phyloP scores from a whole-genome alignment of 2,797 vertebrate genomes.

The Syncerus caffer region DNA sequence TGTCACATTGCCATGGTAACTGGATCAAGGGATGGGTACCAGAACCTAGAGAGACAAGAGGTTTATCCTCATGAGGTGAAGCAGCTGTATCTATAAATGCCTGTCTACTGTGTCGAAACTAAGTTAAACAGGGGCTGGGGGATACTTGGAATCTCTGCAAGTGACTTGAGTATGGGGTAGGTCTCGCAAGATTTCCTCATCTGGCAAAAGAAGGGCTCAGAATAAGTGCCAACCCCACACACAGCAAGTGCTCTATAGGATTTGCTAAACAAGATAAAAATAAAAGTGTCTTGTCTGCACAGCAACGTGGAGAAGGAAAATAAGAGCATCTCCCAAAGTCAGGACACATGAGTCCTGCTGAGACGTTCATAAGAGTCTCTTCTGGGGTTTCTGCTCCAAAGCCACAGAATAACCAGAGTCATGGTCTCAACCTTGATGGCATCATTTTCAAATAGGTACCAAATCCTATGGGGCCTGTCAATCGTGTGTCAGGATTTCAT shows the following conservation, averaged over 20 bases:
- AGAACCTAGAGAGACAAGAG: background rate
- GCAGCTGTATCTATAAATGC: too few species aligned
- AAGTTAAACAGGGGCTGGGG: background rate
- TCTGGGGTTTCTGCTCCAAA: background rate
- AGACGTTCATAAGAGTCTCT: background rate
- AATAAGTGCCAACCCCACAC: background rate
- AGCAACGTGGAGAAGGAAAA: background rate
- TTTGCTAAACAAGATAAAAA: background rate
- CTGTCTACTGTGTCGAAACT: background rate
- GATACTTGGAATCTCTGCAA: too few species aligned
- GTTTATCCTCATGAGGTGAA: background rate
- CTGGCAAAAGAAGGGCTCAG: background rate
- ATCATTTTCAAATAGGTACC: background rate
- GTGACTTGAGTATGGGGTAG: background rate
- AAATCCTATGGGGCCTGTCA: too few species aligned
- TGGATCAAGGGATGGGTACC: background rate
- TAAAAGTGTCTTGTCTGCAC: background rate
- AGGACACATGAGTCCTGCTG: background rate
- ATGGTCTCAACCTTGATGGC: background rate
- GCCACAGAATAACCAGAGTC: accelerated
- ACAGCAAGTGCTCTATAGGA: background rate
- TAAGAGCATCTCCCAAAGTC: background rate
- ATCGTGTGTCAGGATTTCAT: background rate
- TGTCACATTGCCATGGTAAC: background rate
- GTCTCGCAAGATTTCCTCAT: background rate